Conservation (phyloP, 2,797 vertebrate genomes). For the Cirrhinus mrigala region DNA sequence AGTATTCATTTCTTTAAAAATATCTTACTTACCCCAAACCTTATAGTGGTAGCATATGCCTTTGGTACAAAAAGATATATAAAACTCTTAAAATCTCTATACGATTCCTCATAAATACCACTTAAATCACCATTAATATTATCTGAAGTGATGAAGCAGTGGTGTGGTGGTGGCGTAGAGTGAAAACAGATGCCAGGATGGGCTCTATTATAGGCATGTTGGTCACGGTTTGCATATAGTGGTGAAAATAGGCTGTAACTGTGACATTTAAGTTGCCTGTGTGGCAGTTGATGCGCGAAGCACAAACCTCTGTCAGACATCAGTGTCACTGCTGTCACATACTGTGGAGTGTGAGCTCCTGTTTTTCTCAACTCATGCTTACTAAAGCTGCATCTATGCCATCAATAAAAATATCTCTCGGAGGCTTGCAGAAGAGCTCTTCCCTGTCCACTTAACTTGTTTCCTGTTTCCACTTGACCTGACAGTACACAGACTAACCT, state of each 20-base stretch:
- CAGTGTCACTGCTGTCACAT: conserved; percentile 40
- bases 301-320: conserved; percentile 31
- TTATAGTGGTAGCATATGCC: not conserved
- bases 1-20: not conserved
- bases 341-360: not conserved
- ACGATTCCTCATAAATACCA: not conserved
- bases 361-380: conserved; percentile 19
- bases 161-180: not conserved
- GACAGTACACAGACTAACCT: conserved; percentile 2
- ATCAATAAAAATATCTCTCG: conserved; percentile 29
- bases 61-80: not conserved
- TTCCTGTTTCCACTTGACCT: conserved; percentile 29
- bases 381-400: conserved; percentile 12
- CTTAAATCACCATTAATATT: not conserved
- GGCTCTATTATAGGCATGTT: conserved; percentile 2
- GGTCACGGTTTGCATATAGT: conserved; percentile 21
- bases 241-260: conserved; percentile 21
- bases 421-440: not conserved
- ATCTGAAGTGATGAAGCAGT: not conserved
- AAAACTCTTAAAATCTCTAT: not conserved
- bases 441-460: conserved; percentile 26
- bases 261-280: conserved; percentile 31
- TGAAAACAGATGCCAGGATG: not conserved
- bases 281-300: conserved; percentile 17
- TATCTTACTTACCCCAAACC: not conserved